phyloP scores from a whole-genome alignment of 2,113 vertebrate genomes.

The Rhodinocichla rosea region DNA sequence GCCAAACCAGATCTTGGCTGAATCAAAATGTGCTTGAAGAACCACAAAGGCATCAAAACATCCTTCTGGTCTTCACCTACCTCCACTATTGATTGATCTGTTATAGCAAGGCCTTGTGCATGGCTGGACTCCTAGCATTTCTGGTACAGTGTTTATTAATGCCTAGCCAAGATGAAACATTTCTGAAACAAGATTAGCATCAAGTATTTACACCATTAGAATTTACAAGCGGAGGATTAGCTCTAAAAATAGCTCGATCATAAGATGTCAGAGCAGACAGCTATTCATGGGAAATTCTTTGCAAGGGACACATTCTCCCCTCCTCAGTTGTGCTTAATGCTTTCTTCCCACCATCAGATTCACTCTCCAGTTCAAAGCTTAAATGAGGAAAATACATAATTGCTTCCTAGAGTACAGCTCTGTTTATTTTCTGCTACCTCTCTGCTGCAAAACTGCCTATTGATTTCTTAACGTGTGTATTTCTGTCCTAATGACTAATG shows the following conservation, averaged over 20 bases:
- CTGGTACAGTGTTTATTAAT: slow-evolving; percentile 32
- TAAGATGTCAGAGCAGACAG: neutral
- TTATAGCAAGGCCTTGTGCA: neutral
- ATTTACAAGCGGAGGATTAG: slow-evolving; percentile 34
- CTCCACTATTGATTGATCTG: neutral
- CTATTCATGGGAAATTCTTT: slow-evolving; percentile 15
- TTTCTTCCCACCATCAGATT: neutral
- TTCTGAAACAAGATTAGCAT: slow-evolving; percentile 46
- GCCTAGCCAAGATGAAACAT: slow-evolving; percentile 30
- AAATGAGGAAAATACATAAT: neutral
- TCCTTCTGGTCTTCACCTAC: neutral
- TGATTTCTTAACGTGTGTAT: neutral
- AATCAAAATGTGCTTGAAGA: neutral
- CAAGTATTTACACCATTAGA: neutral
- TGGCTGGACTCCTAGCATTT: neutral
- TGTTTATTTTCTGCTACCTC: slow-evolving; percentile 7
- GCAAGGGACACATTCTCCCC: neutral
- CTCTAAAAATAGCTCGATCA: slow-evolving; percentile 49
- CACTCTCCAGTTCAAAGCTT: neutral
- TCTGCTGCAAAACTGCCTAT: slow-evolving; percentile 6
- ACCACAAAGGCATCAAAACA: neutral
- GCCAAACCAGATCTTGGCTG: neutral
- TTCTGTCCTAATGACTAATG: neutral
- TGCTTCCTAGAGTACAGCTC: neutral
- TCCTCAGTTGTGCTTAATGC: neutral